Conservation (phyloP, 1,140 invertebrate species). For the Manduca sexta region DNA sequence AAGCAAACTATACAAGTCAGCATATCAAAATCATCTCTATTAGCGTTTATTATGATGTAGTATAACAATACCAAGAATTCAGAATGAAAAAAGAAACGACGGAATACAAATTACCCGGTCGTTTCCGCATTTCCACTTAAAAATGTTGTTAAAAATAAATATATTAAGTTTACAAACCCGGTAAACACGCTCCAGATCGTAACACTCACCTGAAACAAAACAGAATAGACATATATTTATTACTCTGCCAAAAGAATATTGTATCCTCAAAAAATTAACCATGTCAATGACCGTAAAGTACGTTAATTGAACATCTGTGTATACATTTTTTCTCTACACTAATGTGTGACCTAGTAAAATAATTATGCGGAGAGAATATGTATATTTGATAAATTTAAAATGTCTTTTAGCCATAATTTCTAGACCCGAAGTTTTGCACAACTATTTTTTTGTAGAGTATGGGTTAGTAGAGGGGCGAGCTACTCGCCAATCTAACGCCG, state of each 20-base stretch:
- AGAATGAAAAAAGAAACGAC: too few relatives aligned
- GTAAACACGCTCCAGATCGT: slow-evolving; percentile 24
- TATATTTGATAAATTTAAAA: slow-evolving; percentile 1
- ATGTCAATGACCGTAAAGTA: slow-evolving; percentile 32
- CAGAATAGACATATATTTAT: slow-evolving; percentile 17
- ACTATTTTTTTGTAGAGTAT: neutral
- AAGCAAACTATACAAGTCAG: too few relatives aligned
- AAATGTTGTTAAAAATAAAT: too few relatives aligned
- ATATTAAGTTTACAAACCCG: slow-evolving; percentile 17
- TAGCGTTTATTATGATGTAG: too few relatives aligned
- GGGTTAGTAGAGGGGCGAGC: slow-evolving; percentile 17
- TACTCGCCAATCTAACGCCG: slow-evolving; percentile 23
- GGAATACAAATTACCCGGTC: too few relatives aligned
- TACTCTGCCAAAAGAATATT: too few relatives aligned
- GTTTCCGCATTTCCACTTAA: too few relatives aligned
- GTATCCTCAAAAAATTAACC: slow-evolving; percentile 32
- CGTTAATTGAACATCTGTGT: slow-evolving; percentile 39
- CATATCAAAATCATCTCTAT: too few relatives aligned
- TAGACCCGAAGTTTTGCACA: too few relatives aligned
- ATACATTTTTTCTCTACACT: slow-evolving; percentile 28
- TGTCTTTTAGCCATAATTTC: neutral
- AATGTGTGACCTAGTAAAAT: slow-evolving; percentile 23
- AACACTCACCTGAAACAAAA: slow-evolving; percentile 46
- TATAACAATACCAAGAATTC: too few relatives aligned
- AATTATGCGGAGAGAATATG: neutral